Percentiles rank a stretch among this genome's conserved stretches.
Conservation (phyloP, 2,113 vertebrate genomes). For the Seriola dumerili region DNA sequence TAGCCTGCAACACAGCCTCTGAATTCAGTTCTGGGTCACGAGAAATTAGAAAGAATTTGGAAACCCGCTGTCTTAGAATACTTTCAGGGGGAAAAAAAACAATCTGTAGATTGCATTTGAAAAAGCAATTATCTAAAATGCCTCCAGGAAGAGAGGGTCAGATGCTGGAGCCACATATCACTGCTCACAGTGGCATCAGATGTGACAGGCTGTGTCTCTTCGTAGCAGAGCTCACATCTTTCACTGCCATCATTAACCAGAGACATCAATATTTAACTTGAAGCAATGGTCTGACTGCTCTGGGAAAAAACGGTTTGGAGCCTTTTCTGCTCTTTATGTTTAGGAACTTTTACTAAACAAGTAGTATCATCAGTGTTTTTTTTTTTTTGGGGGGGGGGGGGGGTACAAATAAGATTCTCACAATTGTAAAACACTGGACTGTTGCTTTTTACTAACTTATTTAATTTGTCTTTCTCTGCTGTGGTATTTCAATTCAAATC, state of each 20-base stretch:
- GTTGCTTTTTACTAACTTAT: background rate
- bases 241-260: conserved; percentile 39
- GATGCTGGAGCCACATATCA: conserved; percentile 39
- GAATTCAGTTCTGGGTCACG: conserved; percentile 20
- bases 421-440: background rate
- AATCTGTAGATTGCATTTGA: conserved; percentile 42
- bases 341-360: background rate
- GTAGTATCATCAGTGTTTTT: background rate
- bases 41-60: conserved; percentile 27
- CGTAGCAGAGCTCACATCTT: conserved; percentile 38
- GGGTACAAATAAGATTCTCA: background rate
- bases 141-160: conserved; percentile 34
- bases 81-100: background rate
- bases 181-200: conserved; percentile 44
- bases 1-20: background rate
- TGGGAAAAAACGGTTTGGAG: background rate
- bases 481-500: background rate
- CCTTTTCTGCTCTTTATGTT: conserved; percentile 9
- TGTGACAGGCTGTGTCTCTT: conserved; percentile 48
- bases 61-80: conserved; percentile 8
- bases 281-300: conserved; percentile 21
- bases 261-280: conserved; percentile 53
- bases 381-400: background rate
- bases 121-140: conserved; percentile 65
- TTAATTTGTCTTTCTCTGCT: background rate